phyloP scores from a whole-genome alignment of 2,797 vertebrate genomes.

The Borostomias antarcticus region DNA sequence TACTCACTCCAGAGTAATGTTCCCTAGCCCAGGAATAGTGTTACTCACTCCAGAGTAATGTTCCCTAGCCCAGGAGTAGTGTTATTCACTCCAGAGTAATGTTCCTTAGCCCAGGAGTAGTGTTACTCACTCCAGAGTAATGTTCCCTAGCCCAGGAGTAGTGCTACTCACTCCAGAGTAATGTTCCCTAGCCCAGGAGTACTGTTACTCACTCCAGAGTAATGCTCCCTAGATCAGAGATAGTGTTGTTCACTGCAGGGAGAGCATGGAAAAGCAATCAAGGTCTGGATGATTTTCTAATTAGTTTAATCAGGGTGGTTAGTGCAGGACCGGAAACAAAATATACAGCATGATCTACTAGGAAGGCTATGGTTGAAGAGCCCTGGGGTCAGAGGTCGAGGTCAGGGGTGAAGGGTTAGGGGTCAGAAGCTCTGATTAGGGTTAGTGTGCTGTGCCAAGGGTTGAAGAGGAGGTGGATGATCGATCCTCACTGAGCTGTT shows the following conservation, averaged over 20 bases:
- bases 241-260: neutral
- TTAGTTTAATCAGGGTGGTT: neutral
- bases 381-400: constrained; percentile 21
- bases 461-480: constrained; percentile 44
- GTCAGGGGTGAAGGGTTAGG: constrained; percentile 17
- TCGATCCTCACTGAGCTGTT: constrained; percentile 50
- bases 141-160: too few relatives aligned
- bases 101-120: too few relatives aligned
- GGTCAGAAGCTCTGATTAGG: constrained; percentile 31
- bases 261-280: too few relatives aligned
- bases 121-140: too few relatives aligned
- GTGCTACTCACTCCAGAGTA: neutral
- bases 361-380: constrained; percentile 30
- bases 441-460: constrained; percentile 48
- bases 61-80: too few relatives aligned
- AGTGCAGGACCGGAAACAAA: neutral
- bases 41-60: too few relatives aligned
- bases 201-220: neutral
- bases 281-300: neutral
- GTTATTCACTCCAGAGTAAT: too few relatives aligned
- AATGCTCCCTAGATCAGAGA: neutral
- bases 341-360: constrained; percentile 33
- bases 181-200: neutral
- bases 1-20: too few relatives aligned
- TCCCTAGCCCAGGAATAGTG: too few relatives aligned